Evolutionary conservation across 1,140 invertebrate species (phyloP).

Genomic region (Drosophila sulfurigaster): DNA sequence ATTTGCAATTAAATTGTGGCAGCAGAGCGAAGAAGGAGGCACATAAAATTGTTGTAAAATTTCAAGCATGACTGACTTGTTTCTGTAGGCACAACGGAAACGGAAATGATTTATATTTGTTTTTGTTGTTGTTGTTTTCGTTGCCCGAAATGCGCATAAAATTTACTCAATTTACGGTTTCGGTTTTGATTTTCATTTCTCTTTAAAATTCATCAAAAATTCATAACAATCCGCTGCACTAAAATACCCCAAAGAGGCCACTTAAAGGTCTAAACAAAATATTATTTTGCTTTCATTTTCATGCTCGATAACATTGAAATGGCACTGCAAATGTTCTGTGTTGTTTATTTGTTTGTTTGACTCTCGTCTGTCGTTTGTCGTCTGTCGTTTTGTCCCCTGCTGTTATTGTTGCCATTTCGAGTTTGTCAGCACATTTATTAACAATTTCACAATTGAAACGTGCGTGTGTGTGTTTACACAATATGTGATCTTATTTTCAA

Average conservation of each 20-base stretch:
- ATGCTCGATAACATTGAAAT: slow-evolving; percentile 45
- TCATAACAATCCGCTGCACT: slow-evolving; percentile 55
- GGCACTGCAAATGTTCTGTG: slow-evolving; percentile 16
- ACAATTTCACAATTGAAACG: slow-evolving; percentile 11
- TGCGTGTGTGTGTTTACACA: slow-evolving; percentile 11
- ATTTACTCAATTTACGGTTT: slow-evolving; percentile 34
- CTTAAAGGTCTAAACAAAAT: slow-evolving; percentile 34
- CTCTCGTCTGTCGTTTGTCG: not conserved
- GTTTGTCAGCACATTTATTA: slow-evolving; percentile 23
- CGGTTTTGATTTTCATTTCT: slow-evolving; percentile 60
- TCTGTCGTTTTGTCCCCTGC: not conserved
- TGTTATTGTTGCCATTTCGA: slow-evolving; percentile 22
- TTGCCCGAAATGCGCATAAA: slow-evolving; percentile 36
- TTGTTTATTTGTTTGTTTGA: slow-evolving; percentile 17
- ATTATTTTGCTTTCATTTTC: slow-evolving; percentile 26
- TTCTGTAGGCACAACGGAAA: slow-evolving; percentile 61
- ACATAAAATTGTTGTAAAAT: slow-evolving; percentile 56
- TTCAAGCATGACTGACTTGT: slow-evolving; percentile 67
- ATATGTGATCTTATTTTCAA: slow-evolving; percentile 29
- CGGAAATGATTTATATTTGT: slow-evolving; percentile 67
- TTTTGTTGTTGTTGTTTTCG: slow-evolving; percentile 38
- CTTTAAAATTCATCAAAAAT: slow-evolving; percentile 58
- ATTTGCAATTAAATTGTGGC: slow-evolving; percentile 50
- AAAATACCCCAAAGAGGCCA: slow-evolving; percentile 35
- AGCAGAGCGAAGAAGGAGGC: not conserved